Evolutionary conservation across 1,140 invertebrate genomes (phyloP), one percentile per base, ranked within the genome.

Genomic region (Euglossa dilemma): DNA sequence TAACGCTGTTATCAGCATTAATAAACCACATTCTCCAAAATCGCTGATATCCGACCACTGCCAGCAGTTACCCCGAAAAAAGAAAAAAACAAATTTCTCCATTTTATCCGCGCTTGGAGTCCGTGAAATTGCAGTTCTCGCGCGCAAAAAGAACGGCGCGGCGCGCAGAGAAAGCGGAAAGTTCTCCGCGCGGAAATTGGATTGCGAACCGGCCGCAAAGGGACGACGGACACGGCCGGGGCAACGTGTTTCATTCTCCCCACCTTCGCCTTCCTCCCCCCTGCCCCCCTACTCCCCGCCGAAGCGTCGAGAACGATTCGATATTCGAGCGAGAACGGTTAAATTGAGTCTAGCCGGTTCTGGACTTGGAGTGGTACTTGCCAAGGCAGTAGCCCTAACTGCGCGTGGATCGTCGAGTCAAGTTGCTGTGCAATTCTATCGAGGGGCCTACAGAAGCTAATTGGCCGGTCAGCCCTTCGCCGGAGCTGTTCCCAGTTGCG

Each of bases 391-490:
- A n/a, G 57, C 66, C 74, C 72, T 87, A 88, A 88, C 80, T 64
- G 73, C 20, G 54, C 74, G 54, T 56, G 76, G 59, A 86, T 86
- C 85, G 76, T 50, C 86, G 86, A 88, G 83, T 88, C 86, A 78
- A 87, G 73, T 85, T 73, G 64, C 84, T 79, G 86, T 83, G 83
- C 79, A 76, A 87, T 90, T 90, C 79, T 85, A 88, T 90, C 84
- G 74, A 90, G 89, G 79, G 85, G 52, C 74, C 84, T 90, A 85
- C 75, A 88, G 83, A 90, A 79, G 83, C 81, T 90, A 90, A 90
- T 90, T 90, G 89, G 87, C 87, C 87, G 85, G 83, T 85, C 85
- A 87, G 87, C 85, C 83, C 88, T 90, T 90, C 76, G 57, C 14
- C n/a, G 69, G 56, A 57, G 70, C 75, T 82, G 72, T 28, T 82